phyloP scores from a whole-genome alignment of 2,797 vertebrate species.

The Phrynocephalus guinanensis region DNA sequence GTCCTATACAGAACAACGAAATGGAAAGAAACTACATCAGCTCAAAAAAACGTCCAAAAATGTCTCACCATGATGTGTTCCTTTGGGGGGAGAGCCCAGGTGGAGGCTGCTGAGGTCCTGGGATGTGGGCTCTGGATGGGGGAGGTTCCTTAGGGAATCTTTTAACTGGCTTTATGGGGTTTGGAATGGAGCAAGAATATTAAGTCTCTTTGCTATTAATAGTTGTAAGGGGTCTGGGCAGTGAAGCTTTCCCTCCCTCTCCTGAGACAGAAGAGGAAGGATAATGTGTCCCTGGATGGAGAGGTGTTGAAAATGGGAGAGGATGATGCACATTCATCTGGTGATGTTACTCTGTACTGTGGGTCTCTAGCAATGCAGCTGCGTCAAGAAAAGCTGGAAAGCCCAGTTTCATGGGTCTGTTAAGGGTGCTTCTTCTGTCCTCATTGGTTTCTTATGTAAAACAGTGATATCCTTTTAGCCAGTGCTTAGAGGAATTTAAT shows the following conservation, averaged over 20 bases:
- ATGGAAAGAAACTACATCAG: no score
- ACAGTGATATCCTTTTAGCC: neutral
- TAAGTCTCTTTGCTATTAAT: neutral
- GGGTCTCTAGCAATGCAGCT: conserved; percentile 21
- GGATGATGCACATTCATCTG: neutral
- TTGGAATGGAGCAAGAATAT: neutral
- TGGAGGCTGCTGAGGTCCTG: neutral
- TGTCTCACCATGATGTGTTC: no score
- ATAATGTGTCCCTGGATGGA: neutral
- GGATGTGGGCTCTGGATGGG: neutral
- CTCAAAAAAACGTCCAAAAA: no score
- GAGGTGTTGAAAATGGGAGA: neutral
- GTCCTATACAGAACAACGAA: no score
- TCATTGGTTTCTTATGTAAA: neutral
- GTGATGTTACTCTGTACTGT: neutral
- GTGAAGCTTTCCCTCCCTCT: neutral
- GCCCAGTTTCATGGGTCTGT: neutral
- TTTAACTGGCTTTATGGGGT: neutral
- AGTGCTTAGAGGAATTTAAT: neutral
- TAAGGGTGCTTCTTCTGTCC: neutral
- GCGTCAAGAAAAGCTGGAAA: conserved; percentile 10
- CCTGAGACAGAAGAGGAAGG: neutral
- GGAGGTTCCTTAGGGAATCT: neutral
- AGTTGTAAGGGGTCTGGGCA: neutral
- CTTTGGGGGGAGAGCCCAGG: neutral